Conservation (phyloP, 2,888 invertebrate species). For the Clunio marinus region DNA sequence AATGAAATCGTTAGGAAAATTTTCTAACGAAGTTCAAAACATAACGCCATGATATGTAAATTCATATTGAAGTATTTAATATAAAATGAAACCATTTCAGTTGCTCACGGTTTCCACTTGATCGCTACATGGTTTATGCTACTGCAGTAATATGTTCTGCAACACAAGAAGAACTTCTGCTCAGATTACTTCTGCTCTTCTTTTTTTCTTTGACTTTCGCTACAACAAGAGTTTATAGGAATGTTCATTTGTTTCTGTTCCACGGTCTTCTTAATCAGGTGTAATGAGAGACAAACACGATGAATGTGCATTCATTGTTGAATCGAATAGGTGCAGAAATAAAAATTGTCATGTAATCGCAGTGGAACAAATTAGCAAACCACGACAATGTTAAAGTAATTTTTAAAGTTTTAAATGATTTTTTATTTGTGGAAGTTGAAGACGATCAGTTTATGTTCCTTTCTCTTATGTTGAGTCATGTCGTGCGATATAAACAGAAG, state of each 20-base stretch:
- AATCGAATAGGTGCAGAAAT: conserved; percentile 11
- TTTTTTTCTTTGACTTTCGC: not conserved
- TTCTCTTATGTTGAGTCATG: conserved; percentile 12
- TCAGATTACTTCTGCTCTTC: conserved; percentile 24
- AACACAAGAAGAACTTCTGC: not conserved
- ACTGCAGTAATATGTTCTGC: not conserved
- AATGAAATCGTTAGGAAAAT: too few relatives aligned
- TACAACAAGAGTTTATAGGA: conserved; percentile 21
- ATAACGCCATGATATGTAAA: too few relatives aligned
- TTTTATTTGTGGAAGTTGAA: too few relatives aligned
- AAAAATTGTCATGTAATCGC: conserved; percentile 21
- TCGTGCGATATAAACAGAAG: conserved; percentile 16
- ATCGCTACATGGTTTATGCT: not conserved
- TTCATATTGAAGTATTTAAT: too few relatives aligned
- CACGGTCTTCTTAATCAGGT: conserved; percentile 31
- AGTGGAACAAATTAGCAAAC: conserved; percentile 22
- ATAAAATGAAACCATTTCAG: not conserved
- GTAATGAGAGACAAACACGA: conserved; percentile 29
- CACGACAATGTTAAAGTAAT: conserved; percentile 22
- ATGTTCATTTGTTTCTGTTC: not conserved
- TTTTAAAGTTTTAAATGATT: too few relatives aligned
- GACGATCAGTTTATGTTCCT: not conserved
- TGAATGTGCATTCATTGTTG: conserved; percentile 10
- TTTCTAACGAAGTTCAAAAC: too few relatives aligned
- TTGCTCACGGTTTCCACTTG: not conserved